Base-by-base conservation (phyloP, 1,140 invertebrate genomes). In the Diuraphis noxia region DNA sequence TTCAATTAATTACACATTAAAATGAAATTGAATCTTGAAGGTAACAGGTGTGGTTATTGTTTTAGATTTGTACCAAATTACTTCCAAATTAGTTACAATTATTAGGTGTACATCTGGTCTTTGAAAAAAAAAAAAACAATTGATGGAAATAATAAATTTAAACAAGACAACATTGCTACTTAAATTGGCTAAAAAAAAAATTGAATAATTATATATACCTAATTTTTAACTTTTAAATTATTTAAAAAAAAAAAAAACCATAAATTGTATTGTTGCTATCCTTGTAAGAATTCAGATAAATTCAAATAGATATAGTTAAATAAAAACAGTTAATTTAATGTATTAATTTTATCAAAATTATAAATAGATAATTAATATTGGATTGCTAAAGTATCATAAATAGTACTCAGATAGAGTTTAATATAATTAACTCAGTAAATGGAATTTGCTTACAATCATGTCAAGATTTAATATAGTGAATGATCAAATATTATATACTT, bases 1-100 rank as follows among this genome's bases (percentile, higher is more conserved):
- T 36, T 46, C 34, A 77, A 77, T 43, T 21, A 43, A 23, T n/a
- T 46, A 63, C 13, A 41, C 46, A 36, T 90, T 79, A 13, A 46
- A 77, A 79, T 63, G 40, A 89, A 89, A 89, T 77, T 72, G 88
- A 77, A 89, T 43, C 49, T 3, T 89, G 63, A 77, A 88, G 87
- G 88, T 77, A 43, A 89, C 2, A 43, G 88, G 88, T 77, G 88
- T 89, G 88, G 88, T 77, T 77, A 72, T 43, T 77, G 56, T 77
- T 89, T 87, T 89, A 13, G 77, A 72, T 77, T 77, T 88, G 25
- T 8, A 86, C 38, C 30, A 49, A 1, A 30, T 1, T 49, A 40
- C 46, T 36, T 87, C 8, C 21, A 25, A 40, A n/a, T 25, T 41
- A 82, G 40, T 82, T 40, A 82, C 34, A 79, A 36, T 79, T 79